These are phyloP conservation scores for Dasyornis broadbenti DNA, from an alignment of 2,113 vertebrate species.

Conservation along the genomic window DNA sequence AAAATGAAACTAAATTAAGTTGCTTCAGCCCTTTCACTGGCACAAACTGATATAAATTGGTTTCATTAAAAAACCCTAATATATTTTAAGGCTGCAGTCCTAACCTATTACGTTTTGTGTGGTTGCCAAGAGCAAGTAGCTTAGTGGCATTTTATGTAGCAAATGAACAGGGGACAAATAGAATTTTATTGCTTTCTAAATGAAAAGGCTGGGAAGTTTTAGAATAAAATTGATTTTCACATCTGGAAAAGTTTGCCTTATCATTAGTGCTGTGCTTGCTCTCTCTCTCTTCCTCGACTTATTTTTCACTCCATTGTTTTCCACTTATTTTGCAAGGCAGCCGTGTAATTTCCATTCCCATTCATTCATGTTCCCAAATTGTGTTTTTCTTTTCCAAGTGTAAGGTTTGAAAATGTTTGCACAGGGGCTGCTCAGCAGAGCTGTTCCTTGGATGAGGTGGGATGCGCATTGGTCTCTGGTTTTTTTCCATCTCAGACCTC, in stretches of 20 bases:
- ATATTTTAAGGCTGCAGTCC: slow-evolving; percentile 59
- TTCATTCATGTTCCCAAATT: background rate
- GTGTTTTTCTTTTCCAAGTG: background rate
- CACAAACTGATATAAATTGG: slow-evolving; percentile 69
- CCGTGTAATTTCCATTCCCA: background rate
- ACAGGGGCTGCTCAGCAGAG: background rate
- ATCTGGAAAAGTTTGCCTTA: slow-evolving; percentile 49
- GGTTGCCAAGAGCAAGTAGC: slow-evolving; percentile 23
- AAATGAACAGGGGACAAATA: slow-evolving; percentile 61
- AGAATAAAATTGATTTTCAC: slow-evolving; percentile 68
- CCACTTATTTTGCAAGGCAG: slow-evolving; percentile 32
- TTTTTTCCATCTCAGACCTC: background rate
- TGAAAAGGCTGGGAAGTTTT: slow-evolving; percentile 60
- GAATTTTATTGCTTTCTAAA: slow-evolving; percentile 65
- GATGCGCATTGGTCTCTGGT: background rate
- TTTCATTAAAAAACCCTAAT: slow-evolving; percentile 66
- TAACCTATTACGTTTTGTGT: slow-evolving; percentile 54
- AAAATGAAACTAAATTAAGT: slow-evolving; percentile 72
- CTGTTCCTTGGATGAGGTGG: background rate
- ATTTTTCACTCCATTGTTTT: slow-evolving; percentile 33
- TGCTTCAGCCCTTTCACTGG: slow-evolving; percentile 49
- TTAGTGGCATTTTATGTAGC: slow-evolving; percentile 56
- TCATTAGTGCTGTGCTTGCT: background rate
- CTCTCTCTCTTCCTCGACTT: background rate
- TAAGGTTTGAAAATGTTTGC: background rate